Base-by-base conservation (phyloP, 1,140 invertebrate genomes). In the Aphelenchoides fujianensis region DNA sequence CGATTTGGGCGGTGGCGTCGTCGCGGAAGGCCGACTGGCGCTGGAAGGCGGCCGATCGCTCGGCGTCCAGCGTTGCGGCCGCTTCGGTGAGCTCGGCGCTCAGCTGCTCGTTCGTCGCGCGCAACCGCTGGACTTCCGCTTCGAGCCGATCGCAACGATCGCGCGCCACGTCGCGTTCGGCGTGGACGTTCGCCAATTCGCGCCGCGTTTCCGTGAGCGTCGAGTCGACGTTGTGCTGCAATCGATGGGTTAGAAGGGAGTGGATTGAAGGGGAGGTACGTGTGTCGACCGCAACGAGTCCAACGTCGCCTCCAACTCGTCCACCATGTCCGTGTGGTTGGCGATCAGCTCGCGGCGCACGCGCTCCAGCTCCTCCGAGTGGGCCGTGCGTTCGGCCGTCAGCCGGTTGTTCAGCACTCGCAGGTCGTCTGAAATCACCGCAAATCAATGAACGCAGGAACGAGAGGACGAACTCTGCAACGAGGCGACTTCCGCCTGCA, bases 111-210 rank as follows among this genome's bases (percentile, higher is more conserved):
- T 19, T 59, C 7, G 55, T 32, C 55, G 55, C 28, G 34, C 55
- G 55, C 55, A 59, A 59, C 5, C 55, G 55, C 23, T 19, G 55
- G 7, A 19, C 7, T 32, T 59, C 55, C 55, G 23, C 23, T 59
- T 59, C 55, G 5, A 59, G 7, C 34, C 19, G 5, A 5, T 59
- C 5, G 7, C 55, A 19, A 23, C 34, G 5, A 16, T 5, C 5
- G 5, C 23, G 5, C 19, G 23, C 55, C 28, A 5, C 55, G 23
- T 59, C 55, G 5, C 5, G 55, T 59, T 59, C 55, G 5, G 5
- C 5, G 5, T 59, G 55, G 34, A 59, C 55, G 55, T 27, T 59
- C 55, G 55, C 5, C 55, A 19, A 59, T 32, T 59, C 55, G 28
- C 19, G 55, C 28, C 5, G 5, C 55, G 5, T 19, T 59, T 59